Evolutionary conservation across 2,888 invertebrate species (phyloP).

Genomic region (Uropetala carovei): DNA sequence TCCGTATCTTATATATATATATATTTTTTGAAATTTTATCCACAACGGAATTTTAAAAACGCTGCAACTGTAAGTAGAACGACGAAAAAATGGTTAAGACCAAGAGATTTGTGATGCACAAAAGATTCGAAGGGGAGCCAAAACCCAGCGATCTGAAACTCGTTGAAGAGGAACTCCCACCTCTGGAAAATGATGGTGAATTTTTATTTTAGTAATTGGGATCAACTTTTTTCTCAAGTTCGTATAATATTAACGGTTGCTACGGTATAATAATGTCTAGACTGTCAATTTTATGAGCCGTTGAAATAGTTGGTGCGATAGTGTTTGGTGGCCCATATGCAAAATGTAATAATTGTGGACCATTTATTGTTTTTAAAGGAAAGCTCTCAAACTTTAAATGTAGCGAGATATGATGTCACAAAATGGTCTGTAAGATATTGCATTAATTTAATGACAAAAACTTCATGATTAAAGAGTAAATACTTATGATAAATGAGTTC

Average conservation of each 20-base stretch:
- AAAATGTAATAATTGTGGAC: not conserved
- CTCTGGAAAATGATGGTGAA: slow-evolving; percentile 83
- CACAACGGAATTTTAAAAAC: too few relatives aligned
- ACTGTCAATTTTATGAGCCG: not conserved
- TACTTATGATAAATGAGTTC: not conserved
- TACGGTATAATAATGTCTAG: not conserved
- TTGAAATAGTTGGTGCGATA: not conserved
- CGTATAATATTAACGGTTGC: not conserved
- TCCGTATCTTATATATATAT: too few relatives aligned
- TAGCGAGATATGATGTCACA: not conserved
- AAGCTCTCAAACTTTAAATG: not conserved
- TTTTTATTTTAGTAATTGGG: slow-evolving; percentile 65
- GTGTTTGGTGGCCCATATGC: not conserved
- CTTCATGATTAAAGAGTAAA: not conserved
- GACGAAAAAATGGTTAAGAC: slow-evolving; percentile 76
- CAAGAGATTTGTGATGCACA: slow-evolving; percentile 81
- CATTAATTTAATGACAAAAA: too few relatives aligned
- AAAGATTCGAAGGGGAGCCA: slow-evolving; percentile 82
- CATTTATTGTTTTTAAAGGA: not conserved
- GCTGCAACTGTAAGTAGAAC: too few relatives aligned
- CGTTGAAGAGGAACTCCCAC: slow-evolving; percentile 82
- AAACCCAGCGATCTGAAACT: slow-evolving; percentile 81
- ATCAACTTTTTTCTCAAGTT: not conserved
- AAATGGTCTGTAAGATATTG: too few relatives aligned
- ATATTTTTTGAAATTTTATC: too few relatives aligned